Conservation (phyloP, 2,113 vertebrate species). For the Verasper variegatus region DNA sequence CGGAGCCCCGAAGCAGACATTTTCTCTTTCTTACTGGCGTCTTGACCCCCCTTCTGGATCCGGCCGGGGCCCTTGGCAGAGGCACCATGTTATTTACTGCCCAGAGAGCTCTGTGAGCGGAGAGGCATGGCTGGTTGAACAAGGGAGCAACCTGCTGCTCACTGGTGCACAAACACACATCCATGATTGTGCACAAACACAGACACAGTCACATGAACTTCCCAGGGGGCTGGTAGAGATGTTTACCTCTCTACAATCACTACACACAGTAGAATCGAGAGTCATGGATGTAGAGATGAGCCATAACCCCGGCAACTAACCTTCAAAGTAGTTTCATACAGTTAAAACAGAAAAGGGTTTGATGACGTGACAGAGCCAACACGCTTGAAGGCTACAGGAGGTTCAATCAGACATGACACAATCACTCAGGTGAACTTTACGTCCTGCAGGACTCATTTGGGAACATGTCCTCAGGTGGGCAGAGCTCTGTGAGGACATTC, state of each 20-base stretch:
- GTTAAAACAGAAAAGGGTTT: constrained; percentile 11
- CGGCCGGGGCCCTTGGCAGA: constrained; percentile 46
- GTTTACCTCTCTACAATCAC: constrained; percentile 52
- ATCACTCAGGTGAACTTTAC: constrained; percentile 60
- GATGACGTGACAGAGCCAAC: constrained; percentile 30
- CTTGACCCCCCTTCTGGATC: constrained; percentile 51
- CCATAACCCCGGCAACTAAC: constrained; percentile 19
- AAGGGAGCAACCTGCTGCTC: constrained; percentile 63
- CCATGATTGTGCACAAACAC: background rate
- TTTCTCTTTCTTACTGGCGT: constrained; percentile 48
- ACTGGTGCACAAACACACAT: background rate
- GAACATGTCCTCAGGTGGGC: constrained; percentile 52
- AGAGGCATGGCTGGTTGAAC: constrained; percentile 61
- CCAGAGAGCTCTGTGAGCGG: constrained; percentile 61
- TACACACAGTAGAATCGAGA: constrained; percentile 36
- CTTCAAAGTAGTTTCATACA: constrained; percentile 23
- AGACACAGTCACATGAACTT: constrained; percentile 59
- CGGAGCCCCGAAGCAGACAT: constrained; percentile 43
- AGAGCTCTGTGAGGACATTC: constrained; percentile 29
- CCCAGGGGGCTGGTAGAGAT: constrained; percentile 53
- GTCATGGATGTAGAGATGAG: constrained; percentile 8
- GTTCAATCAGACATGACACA: constrained; percentile 43
- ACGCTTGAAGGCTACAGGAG: constrained; percentile 17
- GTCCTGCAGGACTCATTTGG: constrained; percentile 44
- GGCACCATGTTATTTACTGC: constrained; percentile 71